Evolutionary conservation across 2,888 invertebrate species (phyloP).

Genomic region (Polymixis flavicincta): DNA sequence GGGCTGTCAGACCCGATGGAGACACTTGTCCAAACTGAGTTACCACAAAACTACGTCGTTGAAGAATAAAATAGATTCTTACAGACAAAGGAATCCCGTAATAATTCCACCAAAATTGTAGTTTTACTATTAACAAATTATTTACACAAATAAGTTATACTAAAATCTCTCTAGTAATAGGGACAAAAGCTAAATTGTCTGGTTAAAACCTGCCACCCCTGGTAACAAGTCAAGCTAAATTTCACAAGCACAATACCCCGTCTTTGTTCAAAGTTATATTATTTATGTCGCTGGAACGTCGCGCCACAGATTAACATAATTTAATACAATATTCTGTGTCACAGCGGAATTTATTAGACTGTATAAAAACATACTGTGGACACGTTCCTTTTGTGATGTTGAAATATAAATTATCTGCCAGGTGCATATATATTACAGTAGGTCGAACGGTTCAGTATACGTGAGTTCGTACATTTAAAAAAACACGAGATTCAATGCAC

Average conservation of each 20-base stretch:
- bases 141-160: not conserved
- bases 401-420: constrained; percentile 29
- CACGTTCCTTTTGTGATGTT: not conserved
- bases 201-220: constrained; percentile 23
- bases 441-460: not conserved
- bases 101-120: too few species aligned
- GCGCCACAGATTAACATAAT: constrained; percentile 58
- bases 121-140: not conserved
- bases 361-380: constrained; percentile 22
- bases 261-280: constrained; percentile 54
- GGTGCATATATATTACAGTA: constrained; percentile 5
- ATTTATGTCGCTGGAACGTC: constrained; percentile 48
- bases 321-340: constrained; percentile 48
- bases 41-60: not conserved
- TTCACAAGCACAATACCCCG: constrained; percentile 43
- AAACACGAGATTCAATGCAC: not conserved
- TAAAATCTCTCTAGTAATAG: not conserved
- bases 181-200: not conserved
- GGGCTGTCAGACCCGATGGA: constrained; percentile 14
- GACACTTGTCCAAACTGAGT: not conserved
- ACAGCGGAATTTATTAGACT: constrained; percentile 41
- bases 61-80: too few species aligned
- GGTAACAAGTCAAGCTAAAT: constrained; percentile 40
- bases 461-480: not conserved
- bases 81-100: not conserved